Evolutionary conservation across 2,113 vertebrate species (phyloP), one percentile per base, ranked within the genome.

Genomic region (Megaceryle torquata): DNA sequence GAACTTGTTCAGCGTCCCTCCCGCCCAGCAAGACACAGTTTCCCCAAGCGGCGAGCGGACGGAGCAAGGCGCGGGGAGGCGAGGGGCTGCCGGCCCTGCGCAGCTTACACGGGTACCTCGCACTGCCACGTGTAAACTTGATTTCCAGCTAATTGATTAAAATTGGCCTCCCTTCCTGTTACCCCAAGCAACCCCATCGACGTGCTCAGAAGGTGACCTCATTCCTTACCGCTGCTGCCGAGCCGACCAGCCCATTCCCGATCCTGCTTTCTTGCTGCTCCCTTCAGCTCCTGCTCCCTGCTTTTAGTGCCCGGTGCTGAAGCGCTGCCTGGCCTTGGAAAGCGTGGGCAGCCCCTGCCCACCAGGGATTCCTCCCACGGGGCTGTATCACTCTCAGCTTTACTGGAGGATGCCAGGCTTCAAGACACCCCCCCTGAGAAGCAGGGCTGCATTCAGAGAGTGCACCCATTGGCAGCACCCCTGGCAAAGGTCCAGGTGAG

Each of bases 171-270:
- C 72, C 64, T 41, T 71, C 46, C 90, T 26, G 68, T 89, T 29
- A 91, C 91, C 95, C 88, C 25, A 13, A 76, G 48, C 90, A 93
- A 72, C 65, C 80, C 89, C 74, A 25, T 4, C 5, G 50, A 26
- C 75, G 91, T 76, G 89, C 93, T 91, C 85, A 53, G 76, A 21
- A 75, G 92, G 86, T 88, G 94, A 82, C 95, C 90, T 94, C 86
- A 39, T 81, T 93, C 90, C 93, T 71, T 31, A 48, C 24, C 63
- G 63, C 72, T 50, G 82, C 67, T 69, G 84, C 29, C 2, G 33
- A 22, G 20, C 44, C 6, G 14, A 11, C 21, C 74, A 64, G 61
- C 41, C 31, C 29, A 0, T 67, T 57, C 56, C 67, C 67, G n/a
- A 43, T 14, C 84, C 44, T 25, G 44, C 33, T 24, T 33, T 14